These are phyloP conservation scores for Venturia canescens DNA, from an alignment of 1,140 invertebrate species.

Conservation along the genomic window DNA sequence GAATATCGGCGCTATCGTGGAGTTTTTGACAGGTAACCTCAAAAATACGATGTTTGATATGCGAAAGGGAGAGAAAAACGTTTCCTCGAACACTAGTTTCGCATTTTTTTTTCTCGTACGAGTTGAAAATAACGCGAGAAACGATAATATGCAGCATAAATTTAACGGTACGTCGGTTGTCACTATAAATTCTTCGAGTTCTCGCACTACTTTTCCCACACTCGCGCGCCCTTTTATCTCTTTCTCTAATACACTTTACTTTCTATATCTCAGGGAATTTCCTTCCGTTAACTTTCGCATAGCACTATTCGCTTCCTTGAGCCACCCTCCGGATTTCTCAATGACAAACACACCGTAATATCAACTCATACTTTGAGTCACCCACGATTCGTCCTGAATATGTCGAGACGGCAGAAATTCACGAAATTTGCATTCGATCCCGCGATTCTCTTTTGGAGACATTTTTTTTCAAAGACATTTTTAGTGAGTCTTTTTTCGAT, in stretches of 20 bases:
- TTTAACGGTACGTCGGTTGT: constrained; percentile 13
- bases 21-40: constrained; percentile 17
- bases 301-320: no score
- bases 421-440: no score
- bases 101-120: background rate
- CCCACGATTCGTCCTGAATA: no score
- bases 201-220: background rate
- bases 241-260: constrained; percentile 9
- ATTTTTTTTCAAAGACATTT: no score
- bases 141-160: constrained; percentile 30
- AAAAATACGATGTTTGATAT: constrained; percentile 18
- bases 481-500: no score
- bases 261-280: background rate
- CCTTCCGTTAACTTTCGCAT: background rate
- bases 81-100: background rate
- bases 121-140: background rate
- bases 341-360: no score
- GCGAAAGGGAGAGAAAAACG: background rate
- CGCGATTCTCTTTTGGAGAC: no score
- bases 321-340: no score
- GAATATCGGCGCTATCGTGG: no score
- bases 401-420: no score
- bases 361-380: no score
- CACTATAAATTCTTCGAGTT: constrained; percentile 32
- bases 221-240: no score